These are phyloP conservation scores for Drosophila leontia DNA, from an alignment of 1,140 invertebrate genomes.

Conservation along the genomic window DNA sequence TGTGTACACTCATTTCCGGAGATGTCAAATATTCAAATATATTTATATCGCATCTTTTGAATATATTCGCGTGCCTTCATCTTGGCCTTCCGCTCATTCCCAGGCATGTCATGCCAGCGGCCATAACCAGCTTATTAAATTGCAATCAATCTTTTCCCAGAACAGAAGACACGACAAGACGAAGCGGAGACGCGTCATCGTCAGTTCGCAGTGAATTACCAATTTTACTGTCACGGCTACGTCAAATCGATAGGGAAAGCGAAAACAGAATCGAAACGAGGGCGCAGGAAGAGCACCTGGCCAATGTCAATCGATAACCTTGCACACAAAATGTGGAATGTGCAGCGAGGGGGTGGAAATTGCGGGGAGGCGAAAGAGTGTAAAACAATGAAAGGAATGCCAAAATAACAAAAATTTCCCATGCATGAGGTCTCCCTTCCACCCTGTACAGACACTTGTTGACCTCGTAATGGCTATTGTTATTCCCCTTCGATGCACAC, in stretches of 20 bases:
- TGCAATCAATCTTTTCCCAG: constrained; percentile 45
- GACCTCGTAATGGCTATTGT: constrained; percentile 39
- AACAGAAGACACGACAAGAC: constrained; percentile 9
- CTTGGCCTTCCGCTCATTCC: background rate
- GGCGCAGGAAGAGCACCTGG: constrained; percentile 41
- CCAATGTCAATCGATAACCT: constrained; percentile 74
- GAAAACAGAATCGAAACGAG: constrained; percentile 46
- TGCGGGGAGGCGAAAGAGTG: too few species aligned
- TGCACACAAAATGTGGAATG: constrained; percentile 49
- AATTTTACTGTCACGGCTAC: constrained; percentile 29
- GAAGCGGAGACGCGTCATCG: constrained; percentile 22
- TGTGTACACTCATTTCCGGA: background rate
- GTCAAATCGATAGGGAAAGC: constrained; percentile 51
- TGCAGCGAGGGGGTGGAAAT: background rate
- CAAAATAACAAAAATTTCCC: constrained; percentile 41
- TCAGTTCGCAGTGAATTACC: constrained; percentile 33
- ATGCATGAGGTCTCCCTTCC: constrained; percentile 4
- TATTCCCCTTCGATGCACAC: constrained; percentile 20
- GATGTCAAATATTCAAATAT: background rate
- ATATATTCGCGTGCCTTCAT: background rate
- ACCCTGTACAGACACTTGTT: constrained; percentile 64
- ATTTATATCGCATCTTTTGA: background rate
- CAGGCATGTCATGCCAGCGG: background rate
- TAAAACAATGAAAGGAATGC: constrained; percentile 32
- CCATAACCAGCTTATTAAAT: constrained; percentile 50